Percentiles rank a stretch among this genome's conserved stretches.
phyloP scores from a whole-genome alignment of 1,140 invertebrate genomes.

The Andrena cerasifolii region DNA sequence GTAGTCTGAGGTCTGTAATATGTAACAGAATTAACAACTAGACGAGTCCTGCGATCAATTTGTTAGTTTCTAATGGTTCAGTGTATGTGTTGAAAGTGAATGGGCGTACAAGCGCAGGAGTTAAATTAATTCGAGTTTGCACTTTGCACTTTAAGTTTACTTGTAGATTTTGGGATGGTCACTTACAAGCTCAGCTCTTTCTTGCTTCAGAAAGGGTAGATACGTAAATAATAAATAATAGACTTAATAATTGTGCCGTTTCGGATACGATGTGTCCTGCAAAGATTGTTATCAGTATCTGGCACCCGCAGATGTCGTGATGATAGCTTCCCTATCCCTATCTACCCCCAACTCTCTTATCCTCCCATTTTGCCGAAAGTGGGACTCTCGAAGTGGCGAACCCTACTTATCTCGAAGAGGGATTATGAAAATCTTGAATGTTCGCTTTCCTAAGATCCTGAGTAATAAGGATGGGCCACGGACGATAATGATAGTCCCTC shows the following conservation, averaged over 20 bases:
- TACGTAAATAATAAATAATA: not conserved
- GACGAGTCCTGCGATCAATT: no score
- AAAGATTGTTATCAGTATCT: constrained; percentile 2
- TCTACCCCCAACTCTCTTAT: constrained; percentile 30
- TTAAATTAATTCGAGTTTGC: no score
- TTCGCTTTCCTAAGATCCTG: constrained; percentile 31
- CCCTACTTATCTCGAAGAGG: constrained; percentile 18
- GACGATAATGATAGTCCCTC: not conserved
- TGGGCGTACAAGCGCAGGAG: no score
- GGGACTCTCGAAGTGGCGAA: constrained; percentile 4
- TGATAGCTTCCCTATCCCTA: constrained; percentile 1
- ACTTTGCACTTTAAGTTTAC: not conserved
- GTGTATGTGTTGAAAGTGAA: no score
- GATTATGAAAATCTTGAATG: constrained; percentile 55
- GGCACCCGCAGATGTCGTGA: not conserved
- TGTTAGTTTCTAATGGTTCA: no score
- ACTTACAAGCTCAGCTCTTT: not conserved
- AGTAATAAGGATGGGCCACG: constrained; percentile 4
- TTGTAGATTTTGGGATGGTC: not conserved
- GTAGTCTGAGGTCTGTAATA: no score
- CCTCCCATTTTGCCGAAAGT: constrained; percentile 24
- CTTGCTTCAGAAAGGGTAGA: not conserved
- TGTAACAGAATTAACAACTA: no score
- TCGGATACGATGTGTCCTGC: not conserved
- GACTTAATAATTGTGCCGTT: not conserved